These are phyloP conservation scores for Setipinna tenuifilis DNA, from an alignment of 2,797 vertebrate species.

Conservation along the genomic window DNA sequence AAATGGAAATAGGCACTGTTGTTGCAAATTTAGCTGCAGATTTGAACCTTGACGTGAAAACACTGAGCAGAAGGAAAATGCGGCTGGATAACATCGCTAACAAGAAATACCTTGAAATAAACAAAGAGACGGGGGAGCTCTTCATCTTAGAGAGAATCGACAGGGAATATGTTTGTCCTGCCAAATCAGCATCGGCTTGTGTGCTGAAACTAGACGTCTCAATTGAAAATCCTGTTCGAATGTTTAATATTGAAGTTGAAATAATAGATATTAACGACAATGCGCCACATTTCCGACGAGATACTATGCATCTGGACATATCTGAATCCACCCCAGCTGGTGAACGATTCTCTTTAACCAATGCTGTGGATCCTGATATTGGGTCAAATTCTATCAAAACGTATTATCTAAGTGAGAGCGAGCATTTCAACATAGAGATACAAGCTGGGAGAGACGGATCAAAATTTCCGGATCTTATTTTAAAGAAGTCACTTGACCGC, in stretches of 20 bases:
- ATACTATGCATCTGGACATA: constrained; percentile 51
- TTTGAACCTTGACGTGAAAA: constrained; percentile 33
- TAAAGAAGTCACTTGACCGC: constrained; percentile 46
- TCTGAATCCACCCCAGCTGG: constrained; percentile 45
- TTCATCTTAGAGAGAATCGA: constrained; percentile 39
- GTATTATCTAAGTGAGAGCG: constrained; percentile 47
- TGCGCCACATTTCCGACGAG: constrained; percentile 47
- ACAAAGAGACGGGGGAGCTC: constrained; percentile 41
- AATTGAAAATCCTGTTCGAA: constrained; percentile 40
- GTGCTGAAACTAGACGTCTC: constrained; percentile 36
- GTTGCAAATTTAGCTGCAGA: constrained; percentile 41
- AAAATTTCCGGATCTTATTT: constrained; percentile 42
- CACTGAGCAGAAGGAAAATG: constrained; percentile 27
- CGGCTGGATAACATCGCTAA: constrained; percentile 21
- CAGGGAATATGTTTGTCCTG: constrained; percentile 34
- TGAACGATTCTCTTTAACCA: constrained; percentile 53
- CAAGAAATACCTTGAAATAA: constrained; percentile 35
- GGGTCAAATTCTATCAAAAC: constrained; percentile 42
- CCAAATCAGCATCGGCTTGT: background rate
- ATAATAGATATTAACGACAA: constrained; percentile 58
- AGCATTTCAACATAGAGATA: constrained; percentile 48
- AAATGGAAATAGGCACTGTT: constrained; percentile 30
- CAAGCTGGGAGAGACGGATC: constrained; percentile 38
- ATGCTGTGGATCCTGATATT: constrained; percentile 52
- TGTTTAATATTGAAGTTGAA: constrained; percentile 48